phyloP scores from a whole-genome alignment of 2,888 invertebrate species.

The Sipha maydis region DNA sequence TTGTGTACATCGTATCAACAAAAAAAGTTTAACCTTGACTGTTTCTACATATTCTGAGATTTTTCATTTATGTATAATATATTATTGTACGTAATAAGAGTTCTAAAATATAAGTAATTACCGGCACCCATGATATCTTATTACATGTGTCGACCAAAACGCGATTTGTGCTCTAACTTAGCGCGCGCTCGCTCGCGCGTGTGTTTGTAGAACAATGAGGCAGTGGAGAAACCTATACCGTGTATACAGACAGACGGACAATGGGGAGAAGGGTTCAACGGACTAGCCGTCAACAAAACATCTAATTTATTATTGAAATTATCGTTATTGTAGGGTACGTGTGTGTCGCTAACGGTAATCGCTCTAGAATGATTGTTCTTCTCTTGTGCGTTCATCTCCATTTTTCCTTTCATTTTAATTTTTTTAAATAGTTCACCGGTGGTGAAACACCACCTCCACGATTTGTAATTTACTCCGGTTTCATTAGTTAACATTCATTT shows the following conservation, averaged over 20 bases:
- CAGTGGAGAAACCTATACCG: slow-evolving; percentile 12
- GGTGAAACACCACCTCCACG: neutral
- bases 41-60: neutral
- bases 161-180: slow-evolving; percentile 12
- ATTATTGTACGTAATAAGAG: slow-evolving; percentile 12
- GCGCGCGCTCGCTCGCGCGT: neutral
- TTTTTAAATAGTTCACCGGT: neutral
- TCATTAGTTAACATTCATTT: neutral
- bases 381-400: neutral
- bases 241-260: slow-evolving; percentile 40
- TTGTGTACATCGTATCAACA: neutral
- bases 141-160: slow-evolving; percentile 15
- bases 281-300: slow-evolving; percentile 60
- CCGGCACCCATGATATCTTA: slow-evolving; percentile 11
- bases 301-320: slow-evolving; percentile 62
- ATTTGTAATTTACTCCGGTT: neutral
- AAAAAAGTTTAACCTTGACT: slow-evolving; percentile 27
- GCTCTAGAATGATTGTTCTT: slow-evolving; percentile 31
- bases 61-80: slow-evolving; percentile 9
- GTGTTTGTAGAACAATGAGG: slow-evolving; percentile 42
- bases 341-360: slow-evolving; percentile 59
- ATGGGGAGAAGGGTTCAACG: slow-evolving; percentile 59
- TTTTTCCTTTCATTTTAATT: slow-evolving; percentile 26
- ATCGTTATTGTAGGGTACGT: slow-evolving; percentile 43
- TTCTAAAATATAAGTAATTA: slow-evolving; percentile 28